These are phyloP conservation scores for Ailurus styani DNA, from an alignment of 2,113 vertebrate species.

Conservation along the genomic window DNA sequence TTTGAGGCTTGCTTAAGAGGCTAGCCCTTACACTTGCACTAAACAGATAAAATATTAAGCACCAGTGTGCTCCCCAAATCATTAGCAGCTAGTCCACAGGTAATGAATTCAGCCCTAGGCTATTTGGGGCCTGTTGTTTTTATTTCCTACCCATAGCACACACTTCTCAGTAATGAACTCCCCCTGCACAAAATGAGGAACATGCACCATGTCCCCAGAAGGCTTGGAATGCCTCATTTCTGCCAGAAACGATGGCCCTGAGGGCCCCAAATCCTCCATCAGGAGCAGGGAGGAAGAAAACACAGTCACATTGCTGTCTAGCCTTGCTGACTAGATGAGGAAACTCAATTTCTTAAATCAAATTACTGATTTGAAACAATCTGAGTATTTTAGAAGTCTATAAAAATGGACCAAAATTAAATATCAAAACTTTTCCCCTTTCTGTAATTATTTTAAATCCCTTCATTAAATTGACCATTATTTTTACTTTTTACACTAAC, in stretches of 20 bases:
- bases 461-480: neutral
- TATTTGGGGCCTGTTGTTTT: constrained; percentile 75
- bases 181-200: constrained; percentile 59
- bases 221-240: constrained; percentile 12
- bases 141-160: constrained; percentile 40
- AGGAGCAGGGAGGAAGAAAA: constrained; percentile 45
- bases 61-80: constrained; percentile 58
- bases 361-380: constrained; percentile 40
- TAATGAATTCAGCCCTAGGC: constrained; percentile 79
- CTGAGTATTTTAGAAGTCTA: neutral
- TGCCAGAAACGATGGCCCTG: constrained; percentile 43
- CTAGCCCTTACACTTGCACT: constrained; percentile 20
- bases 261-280: constrained; percentile 39
- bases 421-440: neutral
- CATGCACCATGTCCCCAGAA: neutral
- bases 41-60: constrained; percentile 76
- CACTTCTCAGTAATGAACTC: constrained; percentile 64
- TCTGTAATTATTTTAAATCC: constrained; percentile 11
- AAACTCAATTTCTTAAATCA: constrained; percentile 43
- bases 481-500: neutral
- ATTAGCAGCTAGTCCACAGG: constrained; percentile 75
- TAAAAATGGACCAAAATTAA: constrained; percentile 34
- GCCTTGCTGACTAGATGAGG: constrained; percentile 14
- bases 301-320: neutral
- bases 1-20: constrained; percentile 57